These are phyloP conservation scores for Fulmarus glacialis DNA, from an alignment of 2,113 vertebrate genomes.

Conservation along the genomic window DNA sequence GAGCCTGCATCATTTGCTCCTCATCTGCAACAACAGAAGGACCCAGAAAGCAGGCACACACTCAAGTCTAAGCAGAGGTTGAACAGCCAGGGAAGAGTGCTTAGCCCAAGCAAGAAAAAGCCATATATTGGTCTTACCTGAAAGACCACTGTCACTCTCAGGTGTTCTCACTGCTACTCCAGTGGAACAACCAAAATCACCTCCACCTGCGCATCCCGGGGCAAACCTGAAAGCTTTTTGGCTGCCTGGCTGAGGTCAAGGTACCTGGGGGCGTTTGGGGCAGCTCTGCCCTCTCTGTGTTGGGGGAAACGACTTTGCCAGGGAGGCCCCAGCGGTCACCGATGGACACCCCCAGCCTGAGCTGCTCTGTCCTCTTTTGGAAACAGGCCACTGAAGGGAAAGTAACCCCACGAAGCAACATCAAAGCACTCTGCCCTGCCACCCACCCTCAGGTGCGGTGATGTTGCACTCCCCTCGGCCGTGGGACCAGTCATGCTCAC, in stretches of 20 bases:
- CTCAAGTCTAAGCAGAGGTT: too few relatives aligned
- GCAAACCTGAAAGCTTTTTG: neutral
- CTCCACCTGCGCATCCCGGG: fast-evolving
- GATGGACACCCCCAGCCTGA: neutral
- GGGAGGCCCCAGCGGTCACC: fast-evolving
- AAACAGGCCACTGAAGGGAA: neutral
- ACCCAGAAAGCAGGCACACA: fast-evolving
- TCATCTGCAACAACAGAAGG: neutral
- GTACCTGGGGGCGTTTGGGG: neutral
- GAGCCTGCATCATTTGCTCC: neutral
- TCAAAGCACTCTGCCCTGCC: neutral
- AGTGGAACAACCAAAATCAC: neutral
- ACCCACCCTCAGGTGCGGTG: fast-evolving
- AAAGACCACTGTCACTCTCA: neutral
- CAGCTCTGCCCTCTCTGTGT: neutral
- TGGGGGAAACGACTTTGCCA: neutral
- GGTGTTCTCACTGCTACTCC: too few relatives aligned
- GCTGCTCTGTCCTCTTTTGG: neutral
- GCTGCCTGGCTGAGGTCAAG: neutral
- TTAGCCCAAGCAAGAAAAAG: neutral
- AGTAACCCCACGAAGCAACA: neutral
- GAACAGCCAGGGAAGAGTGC: fast-evolving
- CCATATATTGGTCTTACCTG: neutral
- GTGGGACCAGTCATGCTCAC: neutral
- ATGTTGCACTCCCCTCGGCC: neutral